Evolutionary conservation across 1,140 invertebrate genomes (phyloP), one percentile per base, ranked within the genome.

Genomic region (Uloborus diversus): DNA sequence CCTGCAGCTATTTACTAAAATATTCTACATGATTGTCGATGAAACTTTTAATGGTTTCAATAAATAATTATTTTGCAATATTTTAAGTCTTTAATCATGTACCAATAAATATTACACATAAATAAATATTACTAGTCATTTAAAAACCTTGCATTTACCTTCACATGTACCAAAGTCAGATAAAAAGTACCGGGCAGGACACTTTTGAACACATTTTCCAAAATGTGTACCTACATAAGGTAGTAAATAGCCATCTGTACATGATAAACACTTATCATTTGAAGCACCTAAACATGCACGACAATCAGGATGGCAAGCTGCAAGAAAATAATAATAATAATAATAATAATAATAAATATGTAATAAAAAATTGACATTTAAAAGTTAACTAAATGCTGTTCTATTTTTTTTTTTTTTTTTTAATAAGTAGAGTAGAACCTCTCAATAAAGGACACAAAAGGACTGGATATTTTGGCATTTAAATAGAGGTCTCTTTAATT

Each of bases 191-290:
- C 37, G 32, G n/a, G 4, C 3, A 28, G 73, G 73, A 66, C 73
- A 78, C 28, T 78, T 28, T 14, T 78, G 61, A 4, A 78, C 73
- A 56, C 73, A 78, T 13, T 28, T 23, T 4, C 73, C 73, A 47
- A 78, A 78, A 66, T 78, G 73, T 20, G 73, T 78, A 37, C 73
- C 73, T 23, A 78, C 57, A 14, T 78, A 78, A n/a, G 73, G 73
- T 35, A 78, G 23, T 14, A 78, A 37, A n/a, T 78, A 78, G 0
- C 73, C 73, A 56, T 32, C 37, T 0, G 73, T 56, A 42, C 73
- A 78, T 7, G 73, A 53, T 42, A 78, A 47, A 30, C 73, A 78
- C 57, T 78, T 78, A 14, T 78, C 73, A 5, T 56, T 42, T 5
- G 73, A 53, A 30, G 73, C 3, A 9, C 73, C 73, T 65, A 78